These are phyloP conservation scores for Leptinotarsa defecta DNA, from an alignment of 1,140 invertebrate species.

Conservation along the genomic window DNA sequence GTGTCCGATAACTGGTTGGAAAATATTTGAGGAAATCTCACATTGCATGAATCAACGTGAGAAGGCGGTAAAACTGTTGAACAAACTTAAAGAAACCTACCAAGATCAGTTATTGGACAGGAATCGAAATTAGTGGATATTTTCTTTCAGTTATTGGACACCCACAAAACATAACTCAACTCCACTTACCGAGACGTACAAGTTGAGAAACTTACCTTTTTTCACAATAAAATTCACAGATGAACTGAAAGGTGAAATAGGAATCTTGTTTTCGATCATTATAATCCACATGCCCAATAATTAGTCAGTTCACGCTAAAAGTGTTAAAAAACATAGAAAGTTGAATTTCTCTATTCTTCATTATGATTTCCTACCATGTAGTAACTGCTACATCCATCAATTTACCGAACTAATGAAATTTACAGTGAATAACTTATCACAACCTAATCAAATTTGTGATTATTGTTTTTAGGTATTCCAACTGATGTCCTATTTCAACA, in stretches of 20 bases:
- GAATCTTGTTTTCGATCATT: no score
- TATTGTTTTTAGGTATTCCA: conserved; percentile 61
- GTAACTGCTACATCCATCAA: no score
- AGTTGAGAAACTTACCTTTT: not conserved
- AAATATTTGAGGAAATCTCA: not conserved
- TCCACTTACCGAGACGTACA: not conserved
- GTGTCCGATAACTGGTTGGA: no score
- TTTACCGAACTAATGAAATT: no score
- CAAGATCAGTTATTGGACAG: not conserved
- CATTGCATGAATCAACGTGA: not conserved
- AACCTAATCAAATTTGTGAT: not conserved
- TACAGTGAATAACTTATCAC: no score
- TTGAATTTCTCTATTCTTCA: no score
- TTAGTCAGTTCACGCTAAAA: no score
- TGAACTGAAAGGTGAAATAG: no score
- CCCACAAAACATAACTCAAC: not conserved
- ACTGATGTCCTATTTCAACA: conserved; percentile 66
- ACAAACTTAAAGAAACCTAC: not conserved
- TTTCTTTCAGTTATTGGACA: not conserved
- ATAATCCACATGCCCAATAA: no score
- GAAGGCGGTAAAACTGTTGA: not conserved
- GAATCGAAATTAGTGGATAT: not conserved
- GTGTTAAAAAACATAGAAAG: no score
- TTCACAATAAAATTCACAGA: no score
- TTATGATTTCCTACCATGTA: no score